Evolutionary conservation across 2,797 vertebrate species (phyloP).

Genomic region (Hydrophis major): DNA sequence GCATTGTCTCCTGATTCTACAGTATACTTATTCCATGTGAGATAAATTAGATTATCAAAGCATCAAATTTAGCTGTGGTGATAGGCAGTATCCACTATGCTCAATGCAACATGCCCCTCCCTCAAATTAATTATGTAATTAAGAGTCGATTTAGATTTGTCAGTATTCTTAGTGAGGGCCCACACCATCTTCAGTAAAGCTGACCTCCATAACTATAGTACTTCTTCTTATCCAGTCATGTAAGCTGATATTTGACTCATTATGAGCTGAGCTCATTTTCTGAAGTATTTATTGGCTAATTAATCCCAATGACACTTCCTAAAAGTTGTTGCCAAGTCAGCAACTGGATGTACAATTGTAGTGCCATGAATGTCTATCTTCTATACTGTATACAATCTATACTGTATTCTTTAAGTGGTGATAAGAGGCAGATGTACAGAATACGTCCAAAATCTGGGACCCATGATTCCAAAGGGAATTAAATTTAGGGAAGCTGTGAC

Average conservation of each 20-base stretch:
- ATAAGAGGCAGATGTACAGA: background rate
- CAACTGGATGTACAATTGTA: background rate
- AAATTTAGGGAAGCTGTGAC: background rate
- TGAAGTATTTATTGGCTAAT: background rate
- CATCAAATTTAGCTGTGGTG: background rate
- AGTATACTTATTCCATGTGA: background rate
- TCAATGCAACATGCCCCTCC: background rate
- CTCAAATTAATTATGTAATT: background rate
- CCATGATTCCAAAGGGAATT: background rate
- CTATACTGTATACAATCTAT: background rate
- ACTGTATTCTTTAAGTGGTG: background rate
- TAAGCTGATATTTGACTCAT: background rate
- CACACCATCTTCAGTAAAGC: background rate
- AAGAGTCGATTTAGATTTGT: background rate
- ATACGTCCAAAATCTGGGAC: background rate
- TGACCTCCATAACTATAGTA: background rate
- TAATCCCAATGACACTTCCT: background rate
- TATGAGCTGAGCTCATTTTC: background rate
- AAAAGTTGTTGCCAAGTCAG: background rate
- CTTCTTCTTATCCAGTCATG: background rate
- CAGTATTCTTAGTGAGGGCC: background rate
- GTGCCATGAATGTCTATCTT: background rate
- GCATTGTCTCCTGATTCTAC: background rate
- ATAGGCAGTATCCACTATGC: background rate
- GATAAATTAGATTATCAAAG: background rate